Conservation (phyloP, 2,888 invertebrate genomes). For the Philereme vetulata region DNA sequence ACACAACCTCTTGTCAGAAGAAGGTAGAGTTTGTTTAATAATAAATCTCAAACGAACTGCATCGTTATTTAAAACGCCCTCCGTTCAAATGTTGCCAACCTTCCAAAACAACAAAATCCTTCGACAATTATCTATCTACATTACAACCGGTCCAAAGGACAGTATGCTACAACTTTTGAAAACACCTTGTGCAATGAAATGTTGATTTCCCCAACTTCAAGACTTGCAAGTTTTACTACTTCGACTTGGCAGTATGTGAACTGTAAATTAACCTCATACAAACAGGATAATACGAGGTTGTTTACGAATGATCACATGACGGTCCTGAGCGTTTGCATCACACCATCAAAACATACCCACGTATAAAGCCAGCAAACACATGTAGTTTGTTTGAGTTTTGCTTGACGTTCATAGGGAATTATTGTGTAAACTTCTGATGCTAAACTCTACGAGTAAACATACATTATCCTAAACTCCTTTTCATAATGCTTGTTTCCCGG, state of each 20-base stretch:
- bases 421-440: conserved; percentile 25
- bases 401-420: conserved; percentile 28
- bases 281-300: conserved; percentile 26
- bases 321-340: conserved; percentile 11
- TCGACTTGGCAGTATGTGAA: not conserved
- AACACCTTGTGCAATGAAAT: conserved; percentile 17
- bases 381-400: conserved; percentile 32
- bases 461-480: not conserved
- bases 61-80: conserved; percentile 2
- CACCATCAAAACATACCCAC: conserved; percentile 17
- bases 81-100: conserved; percentile 9
- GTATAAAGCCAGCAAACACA: conserved; percentile 23
- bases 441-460: conserved; percentile 2
- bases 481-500: no score
- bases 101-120: conserved; percentile 9
- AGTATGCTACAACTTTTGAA: conserved; percentile 10
- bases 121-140: conserved; percentile 15
- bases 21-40: no score
- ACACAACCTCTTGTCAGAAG: conserved; percentile 10
- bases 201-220: conserved; percentile 9
- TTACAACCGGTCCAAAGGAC: conserved; percentile 12
- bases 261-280: conserved; percentile 2
- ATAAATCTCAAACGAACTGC: not conserved
- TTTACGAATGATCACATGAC: conserved; percentile 22
- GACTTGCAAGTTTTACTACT: not conserved